Base-by-base conservation (phyloP, 2,888 invertebrate genomes). In the Drosophila leonis region DNA sequence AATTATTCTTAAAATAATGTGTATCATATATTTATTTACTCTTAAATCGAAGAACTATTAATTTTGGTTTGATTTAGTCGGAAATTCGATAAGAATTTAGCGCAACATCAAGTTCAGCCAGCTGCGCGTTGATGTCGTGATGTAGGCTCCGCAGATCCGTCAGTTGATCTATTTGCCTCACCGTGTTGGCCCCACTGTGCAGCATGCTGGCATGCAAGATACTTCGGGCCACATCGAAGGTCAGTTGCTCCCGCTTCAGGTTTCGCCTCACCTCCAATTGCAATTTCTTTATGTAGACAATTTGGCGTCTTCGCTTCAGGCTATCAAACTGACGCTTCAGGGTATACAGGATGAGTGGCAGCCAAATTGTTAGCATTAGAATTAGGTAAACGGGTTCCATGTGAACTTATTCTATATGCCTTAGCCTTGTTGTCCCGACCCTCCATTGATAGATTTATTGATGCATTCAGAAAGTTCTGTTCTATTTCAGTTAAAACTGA, bases 231-330 rank as follows among this genome's bases (percentile, higher is more conserved):
- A 18, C 12, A 8, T 76, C 29, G n/a, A 72, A 57, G 0, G 39
- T 52, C 10, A 49, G 13, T 9, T 80, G 65, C 29, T 78, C 72
- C 33, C 18, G 18, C 31, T 72, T 80, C 3, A 80, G 18, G 4
- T 63, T 72, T 52, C 72, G 61, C 9, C 80, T 41, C n/a, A 66
- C 57, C 18, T 80, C 59, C 35, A 54, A 59, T 44, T 80, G 78
- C 20, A 76, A 8, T 7, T 37, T 42, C 37, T 72, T 75, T 1
- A 76, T 46, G 7, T 27, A 27, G 4, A 4, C 9, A 5, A 74
- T 66, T 15, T 55, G 68, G 0, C 13, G 42, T 9, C n/a, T 9
- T 20, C 52, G 49, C 44, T 20, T 51, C 12, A 54, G 27, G 20
- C 20, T 61, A 29, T 66, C 9, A 0, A 57, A 33, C 24, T 78